These are phyloP conservation scores for Cichladusa arquata DNA, from an alignment of 2,113 vertebrate genomes.

Conservation along the genomic window DNA sequence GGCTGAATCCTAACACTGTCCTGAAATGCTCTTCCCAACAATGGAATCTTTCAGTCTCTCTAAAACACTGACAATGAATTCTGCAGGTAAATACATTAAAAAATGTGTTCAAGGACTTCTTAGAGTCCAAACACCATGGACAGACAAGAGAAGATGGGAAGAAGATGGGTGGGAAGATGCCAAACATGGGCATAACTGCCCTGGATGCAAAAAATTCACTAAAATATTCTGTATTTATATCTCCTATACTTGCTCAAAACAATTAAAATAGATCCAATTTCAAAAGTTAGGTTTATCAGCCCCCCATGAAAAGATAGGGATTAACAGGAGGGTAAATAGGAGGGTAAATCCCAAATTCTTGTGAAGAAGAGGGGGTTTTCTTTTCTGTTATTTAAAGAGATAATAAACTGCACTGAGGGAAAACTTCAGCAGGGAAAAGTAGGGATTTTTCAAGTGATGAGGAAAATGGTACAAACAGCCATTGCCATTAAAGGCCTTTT, in stretches of 20 bases:
- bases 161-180: neutral
- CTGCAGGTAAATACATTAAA: neutral
- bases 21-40: neutral
- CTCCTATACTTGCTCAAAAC: neutral
- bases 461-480: neutral
- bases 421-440: neutral
- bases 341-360: neutral
- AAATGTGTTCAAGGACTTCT: neutral
- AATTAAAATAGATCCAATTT: neutral
- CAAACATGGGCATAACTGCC: neutral
- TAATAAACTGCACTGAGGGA: neutral
- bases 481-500: neutral
- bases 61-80: neutral
- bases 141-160: neutral
- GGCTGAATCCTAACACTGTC: neutral
- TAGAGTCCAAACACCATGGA: neutral
- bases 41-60: neutral
- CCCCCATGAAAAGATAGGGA: fast-evolving
- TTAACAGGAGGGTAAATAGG: neutral
- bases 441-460: neutral
- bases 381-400: neutral
- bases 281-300: neutral
- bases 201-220: neutral
- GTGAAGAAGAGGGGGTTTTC: neutral
- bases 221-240: neutral